Percentiles rank a stretch among this genome's conserved stretches.
Evolutionary conservation across 1,140 invertebrate species (phyloP).

Genomic region (Acyrthosiphon pisum): DNA sequence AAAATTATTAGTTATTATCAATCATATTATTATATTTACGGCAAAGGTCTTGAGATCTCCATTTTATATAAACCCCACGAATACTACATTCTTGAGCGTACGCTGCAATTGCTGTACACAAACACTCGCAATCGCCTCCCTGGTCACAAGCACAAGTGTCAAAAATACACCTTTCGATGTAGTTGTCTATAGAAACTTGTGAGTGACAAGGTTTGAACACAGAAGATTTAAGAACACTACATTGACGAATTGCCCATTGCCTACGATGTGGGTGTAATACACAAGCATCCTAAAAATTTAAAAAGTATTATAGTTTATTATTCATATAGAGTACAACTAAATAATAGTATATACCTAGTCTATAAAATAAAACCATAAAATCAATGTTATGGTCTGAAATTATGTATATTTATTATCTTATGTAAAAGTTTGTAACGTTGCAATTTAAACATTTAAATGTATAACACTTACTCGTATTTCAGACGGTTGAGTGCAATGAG

Average conservation of each 20-base stretch:
- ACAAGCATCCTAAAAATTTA: conserved; percentile 71
- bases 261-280: conserved; percentile 74
- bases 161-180: conserved; percentile 73
- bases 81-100: conserved; percentile 83
- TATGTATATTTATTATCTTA: background rate
- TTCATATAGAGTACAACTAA: background rate
- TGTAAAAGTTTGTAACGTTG: background rate
- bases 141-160: conserved; percentile 88
- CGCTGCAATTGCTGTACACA: conserved; percentile 85
- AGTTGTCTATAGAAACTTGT: conserved; percentile 76
- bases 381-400: background rate
- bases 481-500: conserved; percentile 72
- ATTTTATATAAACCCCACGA: conserved; percentile 75
- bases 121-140: conserved; percentile 88
- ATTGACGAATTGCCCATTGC: conserved; percentile 78
- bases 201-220: conserved; percentile 80
- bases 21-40: conserved; percentile 69
- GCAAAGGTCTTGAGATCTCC: conserved; percentile 81
- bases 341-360: background rate
- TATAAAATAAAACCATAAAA: background rate
- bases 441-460: background rate
- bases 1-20: background rate
- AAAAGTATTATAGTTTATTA: background rate
- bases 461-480: conserved; percentile 63
- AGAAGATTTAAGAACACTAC: conserved; percentile 74